Conservation (phyloP, 1,140 invertebrate species). For the Oedothorax gibbosus region DNA sequence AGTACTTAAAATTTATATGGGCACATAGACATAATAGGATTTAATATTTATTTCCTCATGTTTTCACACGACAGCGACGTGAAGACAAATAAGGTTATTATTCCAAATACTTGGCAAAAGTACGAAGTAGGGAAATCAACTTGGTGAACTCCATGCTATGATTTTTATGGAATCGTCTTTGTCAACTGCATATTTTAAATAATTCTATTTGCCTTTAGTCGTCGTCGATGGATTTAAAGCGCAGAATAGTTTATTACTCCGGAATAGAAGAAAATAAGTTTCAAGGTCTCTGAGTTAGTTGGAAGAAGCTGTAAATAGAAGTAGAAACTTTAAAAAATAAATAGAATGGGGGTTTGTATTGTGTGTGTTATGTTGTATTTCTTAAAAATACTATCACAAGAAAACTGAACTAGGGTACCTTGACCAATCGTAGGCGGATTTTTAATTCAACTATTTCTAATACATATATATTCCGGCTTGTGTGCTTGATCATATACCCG, state of each 20-base stretch:
- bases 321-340: no score
- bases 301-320: no score
- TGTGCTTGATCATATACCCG: no score
- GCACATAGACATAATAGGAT: slow-evolving; percentile 5
- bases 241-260: slow-evolving; percentile 23
- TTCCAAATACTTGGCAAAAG: slow-evolving; percentile 23
- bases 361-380: no score
- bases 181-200: slow-evolving; percentile 28
- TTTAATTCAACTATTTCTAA: no score
- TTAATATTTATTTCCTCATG: slow-evolving; percentile 4
- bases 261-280: slow-evolving; percentile 4
- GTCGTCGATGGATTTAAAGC: neutral
- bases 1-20: slow-evolving; percentile 25
- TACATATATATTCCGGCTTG: no score
- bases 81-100: slow-evolving; percentile 10
- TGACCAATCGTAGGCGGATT: no score
- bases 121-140: neutral
- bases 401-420: no score
- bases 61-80: slow-evolving; percentile 12
- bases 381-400: no score
- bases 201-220: slow-evolving; percentile 23
- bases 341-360: no score
- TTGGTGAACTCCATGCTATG: neutral
- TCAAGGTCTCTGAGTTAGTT: neutral
- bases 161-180: slow-evolving; percentile 22